Conservation (phyloP, 2,113 vertebrate genomes). For the Oriolus oriolus region DNA sequence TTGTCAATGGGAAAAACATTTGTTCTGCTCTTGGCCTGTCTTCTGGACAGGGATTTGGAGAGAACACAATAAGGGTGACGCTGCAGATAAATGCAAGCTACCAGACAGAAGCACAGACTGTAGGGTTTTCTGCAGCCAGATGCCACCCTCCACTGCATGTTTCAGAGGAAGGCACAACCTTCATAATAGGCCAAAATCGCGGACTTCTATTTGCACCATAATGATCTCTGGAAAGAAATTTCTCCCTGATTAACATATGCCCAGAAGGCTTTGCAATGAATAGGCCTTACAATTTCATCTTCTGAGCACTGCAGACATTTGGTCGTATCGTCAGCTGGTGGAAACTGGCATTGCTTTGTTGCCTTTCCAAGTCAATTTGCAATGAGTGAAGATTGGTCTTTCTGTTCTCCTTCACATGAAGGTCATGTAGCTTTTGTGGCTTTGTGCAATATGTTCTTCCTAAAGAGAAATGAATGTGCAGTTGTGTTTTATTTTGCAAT, state of each 20-base stretch:
- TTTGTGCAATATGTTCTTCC: constrained; percentile 54
- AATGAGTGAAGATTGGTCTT: constrained; percentile 13
- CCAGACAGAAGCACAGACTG: neutral
- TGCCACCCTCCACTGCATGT: neutral
- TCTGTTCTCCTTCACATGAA: constrained; percentile 56
- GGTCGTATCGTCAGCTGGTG: neutral
- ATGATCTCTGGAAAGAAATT: neutral
- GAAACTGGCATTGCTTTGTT: constrained; percentile 32
- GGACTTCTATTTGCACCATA: neutral
- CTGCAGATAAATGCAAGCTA: neutral
- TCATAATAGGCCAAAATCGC: neutral
- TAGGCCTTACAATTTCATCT: neutral
- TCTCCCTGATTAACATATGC: neutral
- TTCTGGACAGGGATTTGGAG: neutral
- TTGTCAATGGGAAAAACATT: neutral
- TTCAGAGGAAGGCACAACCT: neutral
- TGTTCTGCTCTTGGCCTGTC: neutral
- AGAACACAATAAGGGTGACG: neutral
- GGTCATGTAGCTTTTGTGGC: constrained; percentile 49
- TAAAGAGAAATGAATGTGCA: constrained; percentile 55
- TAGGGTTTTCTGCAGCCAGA: neutral
- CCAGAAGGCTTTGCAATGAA: constrained; percentile 17
- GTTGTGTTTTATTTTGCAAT: constrained; percentile 59
- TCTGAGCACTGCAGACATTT: neutral
- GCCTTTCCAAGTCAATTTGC: constrained; percentile 33